Evolutionary conservation across 1,140 invertebrate species (phyloP).

Genomic region (Globodera rostochiensis): DNA sequence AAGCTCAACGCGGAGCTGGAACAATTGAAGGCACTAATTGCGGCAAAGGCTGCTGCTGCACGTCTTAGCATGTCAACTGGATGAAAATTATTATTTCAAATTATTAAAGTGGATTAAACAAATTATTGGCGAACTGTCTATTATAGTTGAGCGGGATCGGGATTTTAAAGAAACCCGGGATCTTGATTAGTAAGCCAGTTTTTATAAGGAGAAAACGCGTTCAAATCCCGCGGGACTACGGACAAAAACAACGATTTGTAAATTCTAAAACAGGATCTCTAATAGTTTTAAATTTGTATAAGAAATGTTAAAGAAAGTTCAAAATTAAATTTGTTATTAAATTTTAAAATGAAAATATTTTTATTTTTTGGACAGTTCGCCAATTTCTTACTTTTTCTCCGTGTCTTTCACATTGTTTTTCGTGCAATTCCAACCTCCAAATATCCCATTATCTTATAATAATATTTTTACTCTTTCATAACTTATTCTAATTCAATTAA

Average conservation of each 20-base stretch:
- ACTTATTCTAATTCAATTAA: neutral
- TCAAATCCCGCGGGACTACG: no score
- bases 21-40: slow-evolving; percentile 57
- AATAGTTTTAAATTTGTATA: no score
- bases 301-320: neutral
- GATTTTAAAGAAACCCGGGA: no score
- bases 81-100: no score
- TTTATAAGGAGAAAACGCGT: no score
- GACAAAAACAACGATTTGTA: no score
- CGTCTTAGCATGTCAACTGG: neutral
- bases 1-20: slow-evolving; percentile 55
- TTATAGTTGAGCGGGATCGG: no score
- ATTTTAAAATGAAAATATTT: neutral
- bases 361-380: neutral
- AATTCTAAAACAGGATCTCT: no score
- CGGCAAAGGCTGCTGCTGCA: slow-evolving; percentile 40
- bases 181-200: no score
- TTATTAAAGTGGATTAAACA: no score
- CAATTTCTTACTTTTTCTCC: neutral
- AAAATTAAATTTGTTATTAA: neutral
- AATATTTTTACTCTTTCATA: neutral
- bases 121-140: no score
- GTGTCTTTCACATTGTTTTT: neutral
- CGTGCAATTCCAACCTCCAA: neutral
- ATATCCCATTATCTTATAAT: neutral